Base-by-base conservation (phyloP, 2,888 invertebrate genomes). In the Lithophane socia region DNA sequence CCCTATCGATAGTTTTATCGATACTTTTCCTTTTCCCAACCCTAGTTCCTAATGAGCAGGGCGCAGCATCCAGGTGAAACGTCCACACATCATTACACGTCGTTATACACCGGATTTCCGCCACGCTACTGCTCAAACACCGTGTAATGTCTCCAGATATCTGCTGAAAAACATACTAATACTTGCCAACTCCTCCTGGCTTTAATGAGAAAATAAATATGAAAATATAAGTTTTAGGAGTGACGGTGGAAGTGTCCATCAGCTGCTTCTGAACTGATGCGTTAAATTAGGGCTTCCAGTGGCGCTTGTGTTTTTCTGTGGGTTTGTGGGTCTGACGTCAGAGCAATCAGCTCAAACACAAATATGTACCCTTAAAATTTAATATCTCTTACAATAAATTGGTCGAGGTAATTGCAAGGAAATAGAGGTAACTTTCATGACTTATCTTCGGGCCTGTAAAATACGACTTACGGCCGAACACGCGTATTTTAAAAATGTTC, bases 71-170 rank as follows among this genome's bases (percentile, higher is more conserved):
- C 96, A 96, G 96, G 96, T 96, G 94, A 96, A 94, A 90, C 92
- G 95, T 96, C 93, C 92, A 92, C 96, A 95, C 95, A 88, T 96
- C 96, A 94, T 96, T 95, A 94, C 92, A 92, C 88, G 89, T 92
- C 92, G 90, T 92, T 91, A 91, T 89, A 80, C 90, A 91, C 95
- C 95, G 96, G 96, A 96, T 95, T 92, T 96, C 96, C 95, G 95
- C 91, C 91, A 87, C 87, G 86, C 84, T 83, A 88, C 90, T 86
- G 84, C 89, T 92, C 92, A 92, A 93, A 91, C 92, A 92, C 93
- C 95, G 94, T 94, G 95, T 95, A 95, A 95, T 94, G 89, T 87
- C 82, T 56, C 52, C 82, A 77, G 75, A 80, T 84, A 81, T 80
- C 73, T 76, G 82, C 70, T 77, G 82, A 87, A 84, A 86, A 84